A percentile compares a stretch with the other conserved stretches of the same genome.
phyloP scores from a whole-genome alignment of 2,797 vertebrate genomes.

The Sternarchorhynchus goeldii region DNA sequence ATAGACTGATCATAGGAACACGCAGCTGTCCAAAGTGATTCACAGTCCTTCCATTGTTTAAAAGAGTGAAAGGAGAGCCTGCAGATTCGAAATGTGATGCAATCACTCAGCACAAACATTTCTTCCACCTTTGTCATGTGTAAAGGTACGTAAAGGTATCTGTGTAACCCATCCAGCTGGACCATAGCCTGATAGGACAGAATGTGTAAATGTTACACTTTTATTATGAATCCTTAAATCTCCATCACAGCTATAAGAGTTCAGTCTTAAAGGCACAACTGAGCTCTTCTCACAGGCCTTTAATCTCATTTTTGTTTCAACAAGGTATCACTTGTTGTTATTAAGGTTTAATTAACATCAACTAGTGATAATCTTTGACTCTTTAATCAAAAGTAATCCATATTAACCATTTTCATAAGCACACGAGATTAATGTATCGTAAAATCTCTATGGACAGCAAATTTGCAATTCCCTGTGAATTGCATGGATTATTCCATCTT shows the following conservation, averaged over 20 bases:
- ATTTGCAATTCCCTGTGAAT: not conserved
- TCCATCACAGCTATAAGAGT: not conserved
- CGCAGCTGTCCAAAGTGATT: not conserved
- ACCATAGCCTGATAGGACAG: not conserved
- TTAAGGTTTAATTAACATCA: too few relatives aligned
- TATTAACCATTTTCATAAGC: not conserved
- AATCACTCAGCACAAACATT: slow-evolving; percentile 34
- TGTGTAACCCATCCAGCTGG: too few relatives aligned
- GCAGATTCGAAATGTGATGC: slow-evolving; percentile 32
- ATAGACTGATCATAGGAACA: slow-evolving; percentile 16
- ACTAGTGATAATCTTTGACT: not conserved
- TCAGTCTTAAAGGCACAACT: not conserved
- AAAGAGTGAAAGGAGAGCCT: not conserved
- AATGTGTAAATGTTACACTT: slow-evolving; percentile 13
- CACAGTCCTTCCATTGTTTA: slow-evolving; percentile 36
- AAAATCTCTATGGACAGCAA: not conserved
- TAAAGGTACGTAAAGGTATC: too few relatives aligned
- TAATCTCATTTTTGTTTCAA: not conserved
- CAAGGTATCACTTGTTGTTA: not conserved
- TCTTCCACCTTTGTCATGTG: slow-evolving; percentile 36
- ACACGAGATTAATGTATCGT: not conserved
- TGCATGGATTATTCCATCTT: not conserved
- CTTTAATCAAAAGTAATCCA: not conserved
- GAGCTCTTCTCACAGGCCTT: not conserved
- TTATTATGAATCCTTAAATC: not conserved